Conservation (phyloP, 2,113 vertebrate genomes). For the Ploceus nigricollis region DNA sequence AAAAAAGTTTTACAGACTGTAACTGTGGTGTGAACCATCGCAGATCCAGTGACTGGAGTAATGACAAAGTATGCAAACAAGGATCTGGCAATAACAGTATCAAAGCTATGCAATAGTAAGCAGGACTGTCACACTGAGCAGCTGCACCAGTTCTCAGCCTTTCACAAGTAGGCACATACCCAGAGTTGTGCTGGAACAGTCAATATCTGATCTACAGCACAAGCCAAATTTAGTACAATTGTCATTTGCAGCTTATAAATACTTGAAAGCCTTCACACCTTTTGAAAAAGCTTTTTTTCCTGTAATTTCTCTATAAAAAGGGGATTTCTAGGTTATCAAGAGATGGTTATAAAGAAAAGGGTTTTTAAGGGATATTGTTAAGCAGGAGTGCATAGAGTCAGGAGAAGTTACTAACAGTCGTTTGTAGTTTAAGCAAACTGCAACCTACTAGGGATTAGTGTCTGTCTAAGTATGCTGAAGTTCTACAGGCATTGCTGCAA, state of each 20-base stretch:
- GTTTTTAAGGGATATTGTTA: neutral
- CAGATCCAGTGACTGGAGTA: neutral
- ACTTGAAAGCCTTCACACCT: neutral
- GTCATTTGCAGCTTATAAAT: neutral
- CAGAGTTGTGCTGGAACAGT: neutral
- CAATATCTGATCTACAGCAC: neutral
- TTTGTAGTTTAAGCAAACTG: neutral
- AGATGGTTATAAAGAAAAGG: neutral
- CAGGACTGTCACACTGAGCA: neutral
- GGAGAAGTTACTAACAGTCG: neutral
- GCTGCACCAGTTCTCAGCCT: neutral
- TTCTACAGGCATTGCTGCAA: rapidly evolving
- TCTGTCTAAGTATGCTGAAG: neutral
- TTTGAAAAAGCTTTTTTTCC: neutral
- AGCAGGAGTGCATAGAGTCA: neutral
- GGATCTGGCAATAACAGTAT: neutral
- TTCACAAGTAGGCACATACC: neutral
- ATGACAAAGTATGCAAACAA: neutral
- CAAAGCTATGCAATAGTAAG: neutral
- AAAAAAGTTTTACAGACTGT: neutral
- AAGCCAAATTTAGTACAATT: neutral
- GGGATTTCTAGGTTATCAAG: neutral
- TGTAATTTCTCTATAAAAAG: neutral
- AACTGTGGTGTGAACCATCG: neutral
- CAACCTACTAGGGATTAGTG: too few species aligned